These are phyloP conservation scores for Biston stratarius DNA, from an alignment of 2,888 invertebrate genomes.

Conservation along the genomic window DNA sequence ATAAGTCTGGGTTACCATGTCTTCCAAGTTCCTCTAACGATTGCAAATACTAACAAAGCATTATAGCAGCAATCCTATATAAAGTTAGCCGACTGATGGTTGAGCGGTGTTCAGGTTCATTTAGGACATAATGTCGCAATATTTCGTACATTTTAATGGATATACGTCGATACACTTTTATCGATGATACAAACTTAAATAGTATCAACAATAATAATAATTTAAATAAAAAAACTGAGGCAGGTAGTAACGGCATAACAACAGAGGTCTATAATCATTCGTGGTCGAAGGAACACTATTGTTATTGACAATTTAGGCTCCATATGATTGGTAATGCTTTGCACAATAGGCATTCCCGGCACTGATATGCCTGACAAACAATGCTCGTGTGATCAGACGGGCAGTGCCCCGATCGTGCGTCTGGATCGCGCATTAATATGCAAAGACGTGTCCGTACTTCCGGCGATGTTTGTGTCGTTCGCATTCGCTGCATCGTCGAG, in stretches of 20 bases:
- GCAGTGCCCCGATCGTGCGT: slow-evolving; percentile 23
- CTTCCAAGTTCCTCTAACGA: no score
- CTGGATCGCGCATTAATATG: slow-evolving; percentile 44
- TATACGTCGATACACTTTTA: no score
- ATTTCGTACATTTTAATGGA: no score
- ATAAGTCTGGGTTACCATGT: no score
- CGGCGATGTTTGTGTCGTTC: slow-evolving; percentile 42
- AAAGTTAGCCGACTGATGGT: no score
- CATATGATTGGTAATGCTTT: slow-evolving; percentile 6
- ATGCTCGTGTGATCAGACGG: slow-evolving; percentile 23
- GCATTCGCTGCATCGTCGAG: slow-evolving; percentile 27
- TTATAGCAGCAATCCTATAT: no score
- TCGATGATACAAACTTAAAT: no score
- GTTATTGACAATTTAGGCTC: slow-evolving; percentile 1
- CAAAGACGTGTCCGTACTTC: slow-evolving; percentile 40
- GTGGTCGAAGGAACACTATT: background rate
- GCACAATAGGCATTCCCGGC: background rate
- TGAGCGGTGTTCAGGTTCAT: no score
- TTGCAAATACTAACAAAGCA: no score
- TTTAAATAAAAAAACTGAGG: no score
- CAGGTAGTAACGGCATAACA: background rate
- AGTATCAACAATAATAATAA: no score
- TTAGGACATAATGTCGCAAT: no score
- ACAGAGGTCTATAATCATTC: background rate
- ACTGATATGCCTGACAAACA: slow-evolving; percentile 6